Conservation (phyloP, 2,113 vertebrate species). For the Leuciscus idus region DNA sequence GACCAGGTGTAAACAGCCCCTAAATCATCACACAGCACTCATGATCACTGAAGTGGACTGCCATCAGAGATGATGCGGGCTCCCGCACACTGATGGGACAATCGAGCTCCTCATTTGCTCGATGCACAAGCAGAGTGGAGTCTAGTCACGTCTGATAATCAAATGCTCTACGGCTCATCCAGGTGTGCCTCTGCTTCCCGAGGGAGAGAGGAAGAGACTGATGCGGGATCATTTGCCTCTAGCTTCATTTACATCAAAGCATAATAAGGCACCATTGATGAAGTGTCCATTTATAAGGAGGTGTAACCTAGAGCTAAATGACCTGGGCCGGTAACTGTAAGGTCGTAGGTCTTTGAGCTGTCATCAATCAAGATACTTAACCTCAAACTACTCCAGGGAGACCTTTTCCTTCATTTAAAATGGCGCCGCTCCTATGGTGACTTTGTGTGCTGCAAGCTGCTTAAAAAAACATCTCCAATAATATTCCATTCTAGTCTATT, state of each 20-base stretch:
- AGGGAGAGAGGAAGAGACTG: not conserved
- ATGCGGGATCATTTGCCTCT: not conserved
- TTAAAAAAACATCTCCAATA: not conserved
- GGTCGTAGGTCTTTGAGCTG: not conserved
- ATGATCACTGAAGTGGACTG: not conserved
- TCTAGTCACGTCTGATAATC: conserved; percentile 33
- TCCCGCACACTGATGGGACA: conserved; percentile 1
- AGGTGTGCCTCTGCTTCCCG: not conserved
- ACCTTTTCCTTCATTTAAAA: not conserved
- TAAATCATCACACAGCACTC: conserved; percentile 7
- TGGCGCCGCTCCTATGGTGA: not conserved
- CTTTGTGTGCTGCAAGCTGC: too few relatives aligned
- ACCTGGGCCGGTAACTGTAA: not conserved
- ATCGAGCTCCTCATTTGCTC: conserved; percentile 8
- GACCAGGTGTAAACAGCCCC: too few relatives aligned
- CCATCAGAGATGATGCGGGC: conserved; percentile 5
- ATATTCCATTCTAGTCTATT: not conserved
- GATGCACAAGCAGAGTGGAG: not conserved
- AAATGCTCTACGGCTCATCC: not conserved
- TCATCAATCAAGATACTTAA: not conserved
- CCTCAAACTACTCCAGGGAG: not conserved
- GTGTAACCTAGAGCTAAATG: not conserved
- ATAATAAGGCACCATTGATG: not conserved
- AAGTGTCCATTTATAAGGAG: not conserved
- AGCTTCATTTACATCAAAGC: not conserved